Conservation (phyloP, 2,113 vertebrate genomes). For the Halcyon malimbica region DNA sequence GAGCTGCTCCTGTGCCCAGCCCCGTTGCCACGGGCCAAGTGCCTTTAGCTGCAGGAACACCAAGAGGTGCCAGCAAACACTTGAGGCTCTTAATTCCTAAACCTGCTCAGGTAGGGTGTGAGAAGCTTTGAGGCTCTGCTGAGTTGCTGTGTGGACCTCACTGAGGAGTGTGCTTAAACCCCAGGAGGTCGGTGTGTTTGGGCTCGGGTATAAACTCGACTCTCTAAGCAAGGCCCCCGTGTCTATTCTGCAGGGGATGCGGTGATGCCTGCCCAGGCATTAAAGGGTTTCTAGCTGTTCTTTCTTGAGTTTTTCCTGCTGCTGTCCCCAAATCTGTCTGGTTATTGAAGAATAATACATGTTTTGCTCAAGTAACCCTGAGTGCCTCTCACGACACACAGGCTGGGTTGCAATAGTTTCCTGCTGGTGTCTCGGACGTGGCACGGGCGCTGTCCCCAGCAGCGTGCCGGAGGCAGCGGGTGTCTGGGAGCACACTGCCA, state of each 20-base stretch:
- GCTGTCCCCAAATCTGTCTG: background rate
- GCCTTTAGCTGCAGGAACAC: background rate
- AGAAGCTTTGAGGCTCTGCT: background rate
- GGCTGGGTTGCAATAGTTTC: background rate
- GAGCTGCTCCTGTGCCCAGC: background rate
- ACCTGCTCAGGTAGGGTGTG: background rate
- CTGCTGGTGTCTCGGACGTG: background rate
- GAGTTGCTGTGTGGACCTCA: background rate
- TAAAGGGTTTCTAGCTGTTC: background rate
- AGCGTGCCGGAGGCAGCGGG: rapidly evolving
- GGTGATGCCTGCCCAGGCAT: background rate
- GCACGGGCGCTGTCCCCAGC: background rate
- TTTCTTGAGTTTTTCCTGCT: background rate
- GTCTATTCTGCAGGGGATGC: background rate
- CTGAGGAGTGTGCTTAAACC: background rate
- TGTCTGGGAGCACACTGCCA: rapidly evolving
- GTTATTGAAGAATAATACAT: rapidly evolving
- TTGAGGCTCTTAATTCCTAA: background rate
- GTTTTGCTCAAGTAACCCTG: background rate
- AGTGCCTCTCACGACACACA: background rate
- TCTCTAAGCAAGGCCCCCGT: rapidly evolving
- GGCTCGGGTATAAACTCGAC: background rate
- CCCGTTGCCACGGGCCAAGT: background rate
- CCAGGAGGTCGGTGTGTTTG: rapidly evolving
- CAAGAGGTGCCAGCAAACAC: background rate